These are phyloP conservation scores for Trichonephila inaurata DNA, from an alignment of 1,140 invertebrate species.

Conservation along the genomic window DNA sequence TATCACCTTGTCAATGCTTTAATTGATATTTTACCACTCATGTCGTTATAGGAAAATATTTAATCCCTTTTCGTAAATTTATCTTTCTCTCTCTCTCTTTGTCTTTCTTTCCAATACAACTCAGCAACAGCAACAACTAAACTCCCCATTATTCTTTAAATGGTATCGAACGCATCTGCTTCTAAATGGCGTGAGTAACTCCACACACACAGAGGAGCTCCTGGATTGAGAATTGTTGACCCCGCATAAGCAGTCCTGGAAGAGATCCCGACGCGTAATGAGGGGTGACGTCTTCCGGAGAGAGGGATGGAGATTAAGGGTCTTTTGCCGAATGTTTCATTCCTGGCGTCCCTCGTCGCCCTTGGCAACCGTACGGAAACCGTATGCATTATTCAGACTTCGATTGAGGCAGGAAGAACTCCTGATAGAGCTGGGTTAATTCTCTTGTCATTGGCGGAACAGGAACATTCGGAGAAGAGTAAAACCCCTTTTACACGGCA, in stretches of 20 bases:
- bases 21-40: no score
- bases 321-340: neutral
- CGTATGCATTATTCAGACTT: constrained; percentile 43
- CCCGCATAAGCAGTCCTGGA: constrained; percentile 16
- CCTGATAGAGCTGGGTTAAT: constrained; percentile 14
- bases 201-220: neutral
- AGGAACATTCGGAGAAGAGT: neutral
- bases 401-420: neutral
- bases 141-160: no score
- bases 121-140: no score
- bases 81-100: no score
- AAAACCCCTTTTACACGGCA: constrained; percentile 20
- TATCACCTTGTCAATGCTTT: no score
- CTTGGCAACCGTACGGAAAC: neutral
- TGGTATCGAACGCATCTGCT: no score
- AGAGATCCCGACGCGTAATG: constrained; percentile 18
- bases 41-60: no score
- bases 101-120: no score
- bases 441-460: neutral
- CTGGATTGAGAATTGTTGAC: constrained; percentile 49
- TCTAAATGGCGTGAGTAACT: constrained; percentile 25
- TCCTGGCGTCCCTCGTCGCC: neutral
- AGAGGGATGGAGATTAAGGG: constrained; percentile 42
- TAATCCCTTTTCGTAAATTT: no score
- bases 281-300: constrained; percentile 48